Evolutionary conservation across 2,797 vertebrate genomes (phyloP), one percentile per base, ranked within the genome.

Genomic region (Sylvia borin): DNA sequence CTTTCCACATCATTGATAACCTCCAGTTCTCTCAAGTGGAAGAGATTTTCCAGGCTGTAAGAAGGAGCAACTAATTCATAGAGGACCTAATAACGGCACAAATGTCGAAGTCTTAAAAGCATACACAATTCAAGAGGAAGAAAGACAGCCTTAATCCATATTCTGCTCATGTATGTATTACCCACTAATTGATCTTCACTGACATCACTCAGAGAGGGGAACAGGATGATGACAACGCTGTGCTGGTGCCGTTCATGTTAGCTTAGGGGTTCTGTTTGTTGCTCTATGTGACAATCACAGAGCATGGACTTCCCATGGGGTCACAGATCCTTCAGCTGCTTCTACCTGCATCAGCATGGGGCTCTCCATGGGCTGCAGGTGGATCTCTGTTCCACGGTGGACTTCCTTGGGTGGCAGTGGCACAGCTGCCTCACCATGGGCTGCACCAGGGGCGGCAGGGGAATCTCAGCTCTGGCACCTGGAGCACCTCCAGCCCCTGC

Each of bases 261-360:
- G 38, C 51, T 45, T 11, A 16, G 12, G 16, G 12, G 18, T 11
- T 67, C 48, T 68, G 26, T 42, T 64, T 27, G 31, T 2, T 68
- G 19, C 20, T 70, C 38, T 48, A 7, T 24, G 29, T 40, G 34
- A 38, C 31, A 83, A 38, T 16, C 4, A 62, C 27, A 25, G 3
- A 4, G 31, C 34, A 48, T 1, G 0, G 17, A 5, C 14, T 34
- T 31, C 48, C 25, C 27, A 34, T 0, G 1, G 6, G 17, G 17
- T 62, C 57, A 64, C 4, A 48, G 31, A n/a, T 20, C 50, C 42
- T 78, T 78, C 42, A 64, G 42, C 5, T 22, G 50, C 15, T 48
- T 86, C 42, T 26, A 18, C 21, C 17, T 48, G 26, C 48, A 18
- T 20, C 48, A 70, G 31, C 26, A 31, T 1, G 8, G 34, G 5